Evolutionary conservation across 2,888 invertebrate genomes (phyloP).

Genomic region (Parelbella ahira): DNA sequence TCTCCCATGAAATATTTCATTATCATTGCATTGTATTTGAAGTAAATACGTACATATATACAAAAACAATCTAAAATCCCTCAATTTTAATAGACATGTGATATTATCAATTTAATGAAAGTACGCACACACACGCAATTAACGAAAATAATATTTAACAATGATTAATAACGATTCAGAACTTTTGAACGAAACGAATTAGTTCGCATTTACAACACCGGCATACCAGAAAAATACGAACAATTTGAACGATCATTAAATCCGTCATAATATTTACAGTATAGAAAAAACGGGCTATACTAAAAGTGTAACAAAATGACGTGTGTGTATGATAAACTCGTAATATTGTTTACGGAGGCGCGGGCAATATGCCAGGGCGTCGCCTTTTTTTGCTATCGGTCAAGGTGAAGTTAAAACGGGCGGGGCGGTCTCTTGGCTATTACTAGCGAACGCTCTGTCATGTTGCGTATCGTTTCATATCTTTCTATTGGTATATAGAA

Average conservation of each 20-base stretch:
- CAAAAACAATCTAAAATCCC: too few relatives aligned
- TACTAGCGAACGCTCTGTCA: slow-evolving; percentile 5
- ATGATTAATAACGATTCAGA: too few relatives aligned
- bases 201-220: too few relatives aligned
- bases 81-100: too few relatives aligned
- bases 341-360: slow-evolving; percentile 7
- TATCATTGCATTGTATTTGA: too few relatives aligned
- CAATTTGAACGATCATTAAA: too few relatives aligned
- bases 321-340: slow-evolving; percentile 12
- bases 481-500: not conserved
- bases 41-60: too few relatives aligned
- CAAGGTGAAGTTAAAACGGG: slow-evolving; percentile 24
- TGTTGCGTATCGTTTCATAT: not conserved
- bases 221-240: not conserved
- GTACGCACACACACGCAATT: too few relatives aligned
- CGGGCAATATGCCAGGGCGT: slow-evolving; percentile 27
- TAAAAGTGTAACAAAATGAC: slow-evolving; percentile 11
- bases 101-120: too few relatives aligned
- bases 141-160: too few relatives aligned
- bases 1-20: too few relatives aligned
- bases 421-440: slow-evolving; percentile 1
- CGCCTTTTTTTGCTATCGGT: slow-evolving; percentile 18
- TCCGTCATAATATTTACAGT: slow-evolving; percentile 13
- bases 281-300: slow-evolving; percentile 1
- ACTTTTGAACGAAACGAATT: too few relatives aligned